A percentile compares a stretch with the other conserved stretches of the same genome.
Conservation (phyloP, 2,888 invertebrate genomes). For the Tipula vernalis region DNA sequence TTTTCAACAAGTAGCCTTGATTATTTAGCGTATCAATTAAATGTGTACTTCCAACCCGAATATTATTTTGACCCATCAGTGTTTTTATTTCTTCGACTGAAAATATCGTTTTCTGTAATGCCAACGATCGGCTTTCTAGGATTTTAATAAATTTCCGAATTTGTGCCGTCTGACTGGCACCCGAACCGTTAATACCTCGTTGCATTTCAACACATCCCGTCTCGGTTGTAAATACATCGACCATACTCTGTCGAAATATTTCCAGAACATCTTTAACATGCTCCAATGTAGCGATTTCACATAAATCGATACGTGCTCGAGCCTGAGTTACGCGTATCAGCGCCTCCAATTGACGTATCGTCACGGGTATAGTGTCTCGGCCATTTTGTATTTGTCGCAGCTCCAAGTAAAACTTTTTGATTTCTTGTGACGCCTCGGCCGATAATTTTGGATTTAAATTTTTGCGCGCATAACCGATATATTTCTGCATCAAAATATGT, state of each 20-base stretch:
- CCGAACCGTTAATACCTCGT: slow-evolving; percentile 57
- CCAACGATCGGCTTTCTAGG: slow-evolving; percentile 51
- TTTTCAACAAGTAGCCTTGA: slow-evolving; percentile 75
- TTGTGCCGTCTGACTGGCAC: slow-evolving; percentile 56
- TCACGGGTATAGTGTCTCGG: slow-evolving; percentile 63
- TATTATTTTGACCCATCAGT: slow-evolving; percentile 50
- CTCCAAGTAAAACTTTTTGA: slow-evolving; percentile 71
- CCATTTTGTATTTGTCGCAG: slow-evolving; percentile 55
- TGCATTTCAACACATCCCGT: slow-evolving; percentile 39
- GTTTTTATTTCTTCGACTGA: slow-evolving; percentile 62
- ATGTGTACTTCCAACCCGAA: slow-evolving; percentile 50
- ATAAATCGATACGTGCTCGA: slow-evolving; percentile 73
- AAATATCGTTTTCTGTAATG: slow-evolving; percentile 57
- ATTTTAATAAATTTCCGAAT: slow-evolving; percentile 58
- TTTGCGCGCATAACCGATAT: slow-evolving; percentile 73
- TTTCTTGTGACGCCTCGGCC: slow-evolving; percentile 51
- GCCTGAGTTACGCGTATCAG: slow-evolving; percentile 78
- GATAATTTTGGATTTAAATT: slow-evolving; percentile 73
- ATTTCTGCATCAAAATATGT: slow-evolving; percentile 66
- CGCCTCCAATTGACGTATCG: slow-evolving; percentile 78
- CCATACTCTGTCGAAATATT: slow-evolving; percentile 65
- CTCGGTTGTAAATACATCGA: slow-evolving; percentile 63
- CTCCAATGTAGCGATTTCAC: slow-evolving; percentile 60
- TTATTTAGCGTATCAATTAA: slow-evolving; percentile 69
- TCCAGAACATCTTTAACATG: slow-evolving; percentile 83